A percentile compares a stretch with the other conserved stretches of the same genome.
These are phyloP conservation scores for Lutjanus argentimaculatus DNA, from an alignment of 2,797 vertebrate species.

Conservation along the genomic window DNA sequence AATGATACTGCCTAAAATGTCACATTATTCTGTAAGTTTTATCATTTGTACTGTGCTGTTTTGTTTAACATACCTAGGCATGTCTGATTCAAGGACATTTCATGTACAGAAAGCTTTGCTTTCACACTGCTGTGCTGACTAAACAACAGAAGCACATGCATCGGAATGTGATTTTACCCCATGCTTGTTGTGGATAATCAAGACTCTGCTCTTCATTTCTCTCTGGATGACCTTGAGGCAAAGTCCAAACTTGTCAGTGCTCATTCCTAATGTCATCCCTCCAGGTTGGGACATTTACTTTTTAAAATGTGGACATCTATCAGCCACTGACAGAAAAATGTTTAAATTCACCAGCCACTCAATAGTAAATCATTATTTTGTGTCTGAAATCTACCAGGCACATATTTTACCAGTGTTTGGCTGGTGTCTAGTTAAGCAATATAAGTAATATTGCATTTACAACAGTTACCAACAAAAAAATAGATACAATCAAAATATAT, in stretches of 20 bases:
- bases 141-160: slow-evolving; percentile 4
- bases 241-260: slow-evolving; percentile 14
- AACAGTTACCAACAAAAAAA: no score
- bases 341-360: no score
- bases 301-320: no score
- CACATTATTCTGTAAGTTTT: neutral
- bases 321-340: no score
- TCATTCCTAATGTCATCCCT: slow-evolving; percentile 8
- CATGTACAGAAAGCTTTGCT: slow-evolving; percentile 7
- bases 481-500: no score
- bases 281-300: neutral
- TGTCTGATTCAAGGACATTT: slow-evolving; percentile 13
- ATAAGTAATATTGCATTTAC: no score
- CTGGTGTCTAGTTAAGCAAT: no score
- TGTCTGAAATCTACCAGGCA: no score
- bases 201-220: slow-evolving; percentile 18
- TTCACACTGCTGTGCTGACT: neutral
- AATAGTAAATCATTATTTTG: no score
- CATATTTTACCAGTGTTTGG: no score
- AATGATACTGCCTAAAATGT: neutral
- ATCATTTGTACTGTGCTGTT: neutral
- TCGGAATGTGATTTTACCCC: neutral
- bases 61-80: neutral
- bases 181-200: slow-evolving; percentile 18
- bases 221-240: slow-evolving; percentile 19